These are phyloP conservation scores for Solenodon paradoxus DNA, from an alignment of 2,113 vertebrate genomes.

Conservation along the genomic window DNA sequence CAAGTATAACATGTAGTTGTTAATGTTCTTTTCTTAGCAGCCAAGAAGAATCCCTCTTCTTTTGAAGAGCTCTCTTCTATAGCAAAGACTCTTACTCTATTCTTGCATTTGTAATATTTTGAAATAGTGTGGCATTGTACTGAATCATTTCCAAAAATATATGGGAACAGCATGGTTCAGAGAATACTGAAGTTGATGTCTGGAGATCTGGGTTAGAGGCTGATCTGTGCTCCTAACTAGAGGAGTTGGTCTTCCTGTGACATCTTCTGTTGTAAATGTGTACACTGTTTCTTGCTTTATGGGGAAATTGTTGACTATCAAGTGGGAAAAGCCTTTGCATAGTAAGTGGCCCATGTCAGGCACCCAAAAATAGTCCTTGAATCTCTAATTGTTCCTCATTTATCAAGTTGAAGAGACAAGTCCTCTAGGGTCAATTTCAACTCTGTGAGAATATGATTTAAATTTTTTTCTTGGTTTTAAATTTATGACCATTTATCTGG, in stretches of 20 bases:
- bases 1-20: neutral
- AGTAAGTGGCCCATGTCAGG: neutral
- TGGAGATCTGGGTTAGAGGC: neutral
- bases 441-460: neutral
- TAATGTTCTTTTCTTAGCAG: neutral
- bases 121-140: neutral
- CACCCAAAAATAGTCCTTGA: neutral
- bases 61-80: neutral
- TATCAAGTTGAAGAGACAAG: neutral
- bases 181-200: neutral
- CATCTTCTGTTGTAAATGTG: neutral
- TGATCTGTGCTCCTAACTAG: neutral
- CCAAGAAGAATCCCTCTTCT: neutral
- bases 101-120: neutral
- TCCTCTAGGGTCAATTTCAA: neutral
- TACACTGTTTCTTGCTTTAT: neutral
- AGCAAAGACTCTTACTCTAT: neutral
- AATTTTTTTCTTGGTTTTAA: conserved; percentile 12
- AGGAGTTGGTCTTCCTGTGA: neutral
- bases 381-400: neutral
- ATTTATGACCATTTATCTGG: neutral
- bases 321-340: neutral
- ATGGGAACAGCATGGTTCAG: neutral
- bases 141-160: neutral
- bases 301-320: neutral